These are phyloP conservation scores for Neelides sp. DNA, from an alignment of 1,140 invertebrate genomes.

Conservation along the genomic window DNA sequence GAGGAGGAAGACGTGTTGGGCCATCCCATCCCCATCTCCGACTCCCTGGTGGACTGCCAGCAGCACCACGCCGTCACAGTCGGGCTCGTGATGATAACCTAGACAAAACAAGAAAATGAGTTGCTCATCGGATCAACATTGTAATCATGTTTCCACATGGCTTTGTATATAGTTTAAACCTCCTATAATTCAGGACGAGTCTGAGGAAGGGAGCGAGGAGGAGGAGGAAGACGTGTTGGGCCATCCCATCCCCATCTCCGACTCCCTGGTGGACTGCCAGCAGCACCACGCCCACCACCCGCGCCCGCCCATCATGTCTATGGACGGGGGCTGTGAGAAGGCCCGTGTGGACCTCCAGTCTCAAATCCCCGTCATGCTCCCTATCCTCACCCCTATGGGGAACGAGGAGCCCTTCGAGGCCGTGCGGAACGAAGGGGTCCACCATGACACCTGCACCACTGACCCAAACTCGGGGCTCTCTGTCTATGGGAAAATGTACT, in stretches of 20 bases:
- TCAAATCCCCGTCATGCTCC: background rate
- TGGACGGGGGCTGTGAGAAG: background rate
- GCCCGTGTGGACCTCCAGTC: background rate
- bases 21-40: background rate
- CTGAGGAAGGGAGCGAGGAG: conserved; percentile 11
- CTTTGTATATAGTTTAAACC: background rate
- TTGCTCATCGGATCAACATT: background rate
- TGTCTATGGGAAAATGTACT: conserved; percentile 24
- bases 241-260: background rate
- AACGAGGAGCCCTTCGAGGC: background rate
- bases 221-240: background rate
- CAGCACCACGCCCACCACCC: conserved; percentile 4
- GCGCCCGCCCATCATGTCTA: conserved; percentile 3
- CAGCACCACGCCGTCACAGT: conserved; percentile 5
- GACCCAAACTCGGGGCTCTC: conserved; percentile 17
- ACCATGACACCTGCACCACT: background rate
- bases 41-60: conserved; percentile 5
- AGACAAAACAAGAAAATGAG: background rate
- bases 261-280: conserved; percentile 5
- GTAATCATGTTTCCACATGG: background rate
- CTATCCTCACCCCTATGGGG: background rate
- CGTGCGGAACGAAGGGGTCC: background rate
- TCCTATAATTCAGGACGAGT: background rate
- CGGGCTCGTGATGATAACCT: conserved; percentile 20
- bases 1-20: conserved; percentile 16